Evolutionary conservation across 1,140 invertebrate species (phyloP).

Genomic region (Macrobrachium rosenbergii): DNA sequence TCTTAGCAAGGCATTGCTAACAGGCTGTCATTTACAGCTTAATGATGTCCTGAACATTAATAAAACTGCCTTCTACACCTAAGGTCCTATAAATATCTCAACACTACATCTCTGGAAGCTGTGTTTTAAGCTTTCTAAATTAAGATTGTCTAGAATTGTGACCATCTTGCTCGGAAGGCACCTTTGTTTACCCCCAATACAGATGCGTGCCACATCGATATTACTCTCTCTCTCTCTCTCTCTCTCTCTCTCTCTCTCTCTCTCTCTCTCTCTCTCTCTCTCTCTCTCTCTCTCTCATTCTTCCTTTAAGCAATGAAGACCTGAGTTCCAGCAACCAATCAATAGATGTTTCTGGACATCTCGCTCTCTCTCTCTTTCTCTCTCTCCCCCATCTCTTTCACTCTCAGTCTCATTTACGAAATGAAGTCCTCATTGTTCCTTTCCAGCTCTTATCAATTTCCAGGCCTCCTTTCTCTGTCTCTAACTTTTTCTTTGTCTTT

Average conservation of each 20-base stretch:
- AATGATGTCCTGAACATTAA: too few relatives aligned
- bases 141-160: neutral
- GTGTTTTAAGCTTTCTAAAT: neutral
- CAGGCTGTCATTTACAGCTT: too few relatives aligned
- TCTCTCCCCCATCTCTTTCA: conserved; percentile 20
- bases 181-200: neutral
- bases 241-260: conserved; percentile 34
- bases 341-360: neutral
- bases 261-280: conserved; percentile 34
- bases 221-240: conserved; percentile 24
- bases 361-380: neutral
- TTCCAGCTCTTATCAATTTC: neutral
- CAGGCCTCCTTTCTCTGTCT: conserved; percentile 7
- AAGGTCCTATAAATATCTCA: too few relatives aligned
- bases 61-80: too few relatives aligned
- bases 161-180: neutral
- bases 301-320: too few relatives aligned
- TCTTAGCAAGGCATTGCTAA: too few relatives aligned
- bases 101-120: too few relatives aligned
- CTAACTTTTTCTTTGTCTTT: conserved; percentile 12
- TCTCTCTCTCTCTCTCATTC: conserved; percentile 23
- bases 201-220: neutral
- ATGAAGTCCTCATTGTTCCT: too few relatives aligned
- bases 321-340: too few relatives aligned
- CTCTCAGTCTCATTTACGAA: conserved; percentile 1